Evolutionary conservation across 2,797 vertebrate species (phyloP).

Genomic region (Thaleichthys pacificus): DNA sequence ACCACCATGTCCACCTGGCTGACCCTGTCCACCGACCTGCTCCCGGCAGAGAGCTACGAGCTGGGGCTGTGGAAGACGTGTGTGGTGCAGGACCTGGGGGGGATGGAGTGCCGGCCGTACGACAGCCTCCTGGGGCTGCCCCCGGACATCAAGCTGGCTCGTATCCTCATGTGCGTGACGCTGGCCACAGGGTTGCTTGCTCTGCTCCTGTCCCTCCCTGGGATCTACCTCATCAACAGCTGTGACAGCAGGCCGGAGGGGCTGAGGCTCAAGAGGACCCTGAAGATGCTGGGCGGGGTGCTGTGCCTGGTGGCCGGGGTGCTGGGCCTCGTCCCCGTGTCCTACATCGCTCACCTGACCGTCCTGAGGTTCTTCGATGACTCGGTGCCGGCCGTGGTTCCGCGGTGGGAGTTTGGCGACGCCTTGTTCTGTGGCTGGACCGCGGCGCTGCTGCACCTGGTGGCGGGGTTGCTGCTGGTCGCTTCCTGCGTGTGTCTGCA

Average conservation of each 20-base stretch:
- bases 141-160: constrained; percentile 58
- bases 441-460: constrained; percentile 59
- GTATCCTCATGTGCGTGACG: constrained; percentile 57
- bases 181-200: constrained; percentile 49
- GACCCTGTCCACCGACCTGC: constrained; percentile 66
- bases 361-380: constrained; percentile 63
- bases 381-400: constrained; percentile 53
- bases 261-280: constrained; percentile 49
- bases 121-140: constrained; percentile 57
- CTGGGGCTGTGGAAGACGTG: constrained; percentile 73
- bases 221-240: constrained; percentile 56
- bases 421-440: constrained; percentile 73
- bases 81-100: constrained; percentile 62
- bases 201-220: constrained; percentile 58
- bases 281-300: constrained; percentile 43
- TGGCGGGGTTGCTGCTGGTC: constrained; percentile 65
- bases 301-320: constrained; percentile 55
- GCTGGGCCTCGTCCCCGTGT: constrained; percentile 62
- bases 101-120: constrained; percentile 55
- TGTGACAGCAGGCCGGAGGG: constrained; percentile 44
- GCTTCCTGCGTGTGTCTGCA: constrained; percentile 57
- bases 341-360: constrained; percentile 60
- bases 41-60: constrained; percentile 64
- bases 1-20: constrained; percentile 71
- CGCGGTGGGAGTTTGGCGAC: constrained; percentile 70